A percentile compares a stretch with the other conserved stretches of the same genome.
These are phyloP conservation scores for Gadopsis marmoratus DNA, from an alignment of 2,797 vertebrate genomes.

Conservation along the genomic window DNA sequence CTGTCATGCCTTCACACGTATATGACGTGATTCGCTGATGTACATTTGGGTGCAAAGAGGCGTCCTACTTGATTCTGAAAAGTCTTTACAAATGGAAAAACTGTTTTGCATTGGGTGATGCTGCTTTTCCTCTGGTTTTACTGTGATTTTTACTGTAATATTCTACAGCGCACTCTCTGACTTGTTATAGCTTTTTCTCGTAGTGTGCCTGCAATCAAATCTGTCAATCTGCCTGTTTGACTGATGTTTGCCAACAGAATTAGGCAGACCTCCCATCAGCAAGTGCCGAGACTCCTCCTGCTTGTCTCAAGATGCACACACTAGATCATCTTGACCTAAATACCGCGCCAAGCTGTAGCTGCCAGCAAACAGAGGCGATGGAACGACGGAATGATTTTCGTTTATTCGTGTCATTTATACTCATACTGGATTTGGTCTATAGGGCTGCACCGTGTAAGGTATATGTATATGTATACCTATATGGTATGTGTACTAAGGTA, in stretches of 20 bases:
- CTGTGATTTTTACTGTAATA: neutral
- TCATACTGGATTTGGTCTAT: neutral
- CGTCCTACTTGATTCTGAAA: neutral
- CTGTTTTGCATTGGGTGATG: neutral
- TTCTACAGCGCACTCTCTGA: neutral
- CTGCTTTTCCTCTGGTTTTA: neutral
- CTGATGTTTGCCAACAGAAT: slow-evolving; percentile 43
- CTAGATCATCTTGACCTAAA: slow-evolving; percentile 55
- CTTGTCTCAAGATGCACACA: slow-evolving; percentile 26
- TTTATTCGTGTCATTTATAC: neutral
- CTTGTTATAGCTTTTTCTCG: neutral
- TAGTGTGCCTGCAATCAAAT: slow-evolving; percentile 5
- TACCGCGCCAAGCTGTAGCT: slow-evolving; percentile 6
- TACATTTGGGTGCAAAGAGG: neutral
- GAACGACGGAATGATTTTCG: neutral
- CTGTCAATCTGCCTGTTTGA: slow-evolving; percentile 15
- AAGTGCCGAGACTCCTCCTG: slow-evolving; percentile 36
- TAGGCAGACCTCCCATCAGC: slow-evolving; percentile 39
- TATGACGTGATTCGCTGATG: too few relatives aligned
- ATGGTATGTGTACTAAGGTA: too few relatives aligned
- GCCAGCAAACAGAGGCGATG: slow-evolving; percentile 13
- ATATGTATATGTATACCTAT: too few relatives aligned
- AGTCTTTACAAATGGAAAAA: neutral
- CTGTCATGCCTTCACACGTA: neutral
- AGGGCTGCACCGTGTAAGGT: too few relatives aligned